Conservation (phyloP, 2,113 vertebrate species). For the Zingel zingel region DNA sequence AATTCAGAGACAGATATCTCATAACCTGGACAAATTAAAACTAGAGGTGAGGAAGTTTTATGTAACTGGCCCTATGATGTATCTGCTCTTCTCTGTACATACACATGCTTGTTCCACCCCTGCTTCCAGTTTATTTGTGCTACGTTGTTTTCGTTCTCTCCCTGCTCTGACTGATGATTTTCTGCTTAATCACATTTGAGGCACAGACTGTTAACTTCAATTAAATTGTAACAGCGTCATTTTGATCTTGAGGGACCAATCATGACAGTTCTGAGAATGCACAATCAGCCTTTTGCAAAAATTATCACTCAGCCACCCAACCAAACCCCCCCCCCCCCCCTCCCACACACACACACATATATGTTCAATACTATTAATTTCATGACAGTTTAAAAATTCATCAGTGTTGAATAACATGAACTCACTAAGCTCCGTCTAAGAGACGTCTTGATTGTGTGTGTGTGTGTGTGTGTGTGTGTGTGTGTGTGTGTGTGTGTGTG, state of each 20-base stretch:
- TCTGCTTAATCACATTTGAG: conserved; percentile 13
- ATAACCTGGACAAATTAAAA: not conserved
- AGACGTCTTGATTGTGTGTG: not conserved
- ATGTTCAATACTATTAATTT: not conserved
- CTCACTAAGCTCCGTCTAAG: not conserved
- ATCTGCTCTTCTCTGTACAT: not conserved
- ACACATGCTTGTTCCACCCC: not conserved
- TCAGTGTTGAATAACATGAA: not conserved
- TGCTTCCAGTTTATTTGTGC: not conserved
- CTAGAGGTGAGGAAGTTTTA: not conserved
- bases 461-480: not conserved
- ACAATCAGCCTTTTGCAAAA: conserved; percentile 13
- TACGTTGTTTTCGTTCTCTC: too few relatives aligned
- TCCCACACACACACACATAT: not conserved
- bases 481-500: conserved; percentile 9
- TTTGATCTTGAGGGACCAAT: not conserved
- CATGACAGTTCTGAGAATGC: conserved; percentile 4
- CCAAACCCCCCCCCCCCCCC: not conserved
- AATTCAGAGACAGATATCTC: not conserved
- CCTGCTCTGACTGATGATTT: not conserved
- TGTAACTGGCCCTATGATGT: too few relatives aligned
- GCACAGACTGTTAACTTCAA: not conserved
- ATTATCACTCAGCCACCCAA: not conserved
- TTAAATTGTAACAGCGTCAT: not conserved
- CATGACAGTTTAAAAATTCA: conserved; percentile 7